Conservation (phyloP, 1,140 invertebrate species). For the Ylistrum balloti region DNA sequence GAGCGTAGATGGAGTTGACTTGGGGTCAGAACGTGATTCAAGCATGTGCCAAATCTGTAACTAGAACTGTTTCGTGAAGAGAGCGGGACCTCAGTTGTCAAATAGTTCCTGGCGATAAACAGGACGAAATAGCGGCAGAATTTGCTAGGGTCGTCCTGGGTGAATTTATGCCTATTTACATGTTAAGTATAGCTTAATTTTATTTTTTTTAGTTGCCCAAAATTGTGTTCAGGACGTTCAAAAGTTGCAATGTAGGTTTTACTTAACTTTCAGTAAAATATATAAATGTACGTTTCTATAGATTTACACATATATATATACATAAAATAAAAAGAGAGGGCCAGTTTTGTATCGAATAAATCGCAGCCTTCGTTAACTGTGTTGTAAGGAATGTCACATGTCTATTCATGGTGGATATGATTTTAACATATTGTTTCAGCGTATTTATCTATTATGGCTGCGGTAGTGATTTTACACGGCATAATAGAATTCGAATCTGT, state of each 20-base stretch:
- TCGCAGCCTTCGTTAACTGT: too few species aligned
- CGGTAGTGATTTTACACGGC: too few species aligned
- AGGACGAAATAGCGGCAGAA: neutral
- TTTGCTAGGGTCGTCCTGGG: conserved; percentile 2
- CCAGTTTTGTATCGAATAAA: too few species aligned
- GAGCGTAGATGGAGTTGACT: conserved; percentile 23
- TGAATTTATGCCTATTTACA: conserved; percentile 5
- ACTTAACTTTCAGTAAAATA: neutral
- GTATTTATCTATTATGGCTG: too few species aligned
- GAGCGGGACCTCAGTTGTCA: neutral
- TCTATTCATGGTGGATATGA: too few species aligned
- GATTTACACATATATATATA: too few species aligned
- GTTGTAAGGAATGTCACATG: too few species aligned
- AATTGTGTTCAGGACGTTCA: neutral
- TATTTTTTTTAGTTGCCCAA: neutral
- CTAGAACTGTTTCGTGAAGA: neutral
- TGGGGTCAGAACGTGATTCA: neutral
- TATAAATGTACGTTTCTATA: neutral
- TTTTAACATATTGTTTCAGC: too few species aligned
- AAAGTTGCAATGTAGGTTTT: neutral
- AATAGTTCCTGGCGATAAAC: neutral
- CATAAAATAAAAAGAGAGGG: too few species aligned
- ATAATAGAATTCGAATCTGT: too few species aligned
- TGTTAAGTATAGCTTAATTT: conserved; percentile 19
- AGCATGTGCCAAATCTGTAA: conserved; percentile 12